These are phyloP conservation scores for Eupleurogrammus muticus DNA, from an alignment of 2,797 vertebrate species.

Conservation along the genomic window DNA sequence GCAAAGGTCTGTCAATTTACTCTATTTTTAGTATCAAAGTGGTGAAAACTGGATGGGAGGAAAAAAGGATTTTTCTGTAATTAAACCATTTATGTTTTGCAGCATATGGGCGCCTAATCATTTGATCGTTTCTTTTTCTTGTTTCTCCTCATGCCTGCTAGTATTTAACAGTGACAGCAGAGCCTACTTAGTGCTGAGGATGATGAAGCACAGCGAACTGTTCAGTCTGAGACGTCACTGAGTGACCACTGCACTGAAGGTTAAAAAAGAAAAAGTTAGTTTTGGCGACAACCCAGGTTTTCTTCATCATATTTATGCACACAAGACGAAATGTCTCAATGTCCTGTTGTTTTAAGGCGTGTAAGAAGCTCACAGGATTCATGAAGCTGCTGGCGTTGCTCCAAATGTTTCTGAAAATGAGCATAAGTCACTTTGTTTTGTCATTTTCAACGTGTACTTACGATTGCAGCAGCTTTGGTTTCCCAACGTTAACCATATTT, in stretches of 20 bases:
- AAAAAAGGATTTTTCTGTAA: too few species aligned
- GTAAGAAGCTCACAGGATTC: not conserved
- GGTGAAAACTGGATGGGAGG: too few species aligned
- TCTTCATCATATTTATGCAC: not conserved
- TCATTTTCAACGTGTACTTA: not conserved
- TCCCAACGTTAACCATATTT: not conserved
- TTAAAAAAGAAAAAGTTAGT: not conserved
- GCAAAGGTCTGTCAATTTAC: not conserved
- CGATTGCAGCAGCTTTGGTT: not conserved
- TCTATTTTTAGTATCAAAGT: not conserved
- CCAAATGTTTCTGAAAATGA: not conserved
- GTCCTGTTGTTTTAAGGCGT: not conserved
- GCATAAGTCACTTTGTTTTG: too few species aligned
- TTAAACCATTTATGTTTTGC: not conserved
- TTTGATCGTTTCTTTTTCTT: not conserved
- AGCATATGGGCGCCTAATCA: not conserved
- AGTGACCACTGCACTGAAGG: not conserved
- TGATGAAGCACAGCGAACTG: not conserved
- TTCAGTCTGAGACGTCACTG: not conserved
- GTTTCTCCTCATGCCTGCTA: not conserved
- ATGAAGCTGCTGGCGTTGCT: not conserved
- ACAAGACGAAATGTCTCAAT: not conserved
- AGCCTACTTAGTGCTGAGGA: not conserved
- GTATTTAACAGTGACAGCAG: not conserved
- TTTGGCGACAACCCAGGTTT: not conserved